Conservation (phyloP, 2,888 invertebrate genomes). For the Adela reaumurella region DNA sequence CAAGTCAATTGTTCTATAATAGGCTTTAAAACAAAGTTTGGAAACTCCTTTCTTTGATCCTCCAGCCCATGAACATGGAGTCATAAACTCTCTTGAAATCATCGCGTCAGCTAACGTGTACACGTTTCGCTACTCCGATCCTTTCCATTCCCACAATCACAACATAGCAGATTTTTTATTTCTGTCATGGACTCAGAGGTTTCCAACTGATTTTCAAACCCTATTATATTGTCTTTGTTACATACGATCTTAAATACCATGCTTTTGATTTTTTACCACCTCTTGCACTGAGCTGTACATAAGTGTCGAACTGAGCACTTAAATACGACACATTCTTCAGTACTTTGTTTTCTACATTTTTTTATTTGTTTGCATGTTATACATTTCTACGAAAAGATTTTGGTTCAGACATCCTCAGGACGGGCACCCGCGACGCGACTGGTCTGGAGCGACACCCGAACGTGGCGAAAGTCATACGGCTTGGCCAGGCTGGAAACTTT, state of each 20-base stretch:
- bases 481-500: too few relatives aligned
- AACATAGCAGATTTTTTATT: neutral
- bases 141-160: constrained; percentile 2
- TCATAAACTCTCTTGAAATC: constrained; percentile 4
- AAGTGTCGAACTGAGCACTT: neutral
- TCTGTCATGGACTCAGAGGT: neutral
- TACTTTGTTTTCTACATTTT: too few relatives aligned
- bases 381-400: too few relatives aligned
- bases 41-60: neutral
- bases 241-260: neutral
- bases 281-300: neutral
- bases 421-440: too few relatives aligned
- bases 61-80: constrained; percentile 1
- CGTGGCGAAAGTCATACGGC: too few relatives aligned
- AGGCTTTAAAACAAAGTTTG: neutral
- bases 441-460: too few relatives aligned
- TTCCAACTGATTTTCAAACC: neutral
- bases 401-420: too few relatives aligned
- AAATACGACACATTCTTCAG: too few relatives aligned
- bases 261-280: neutral
- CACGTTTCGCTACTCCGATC: constrained; percentile 2
- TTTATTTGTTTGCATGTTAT: too few relatives aligned
- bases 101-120: constrained; percentile 4
- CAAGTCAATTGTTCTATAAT: neutral
- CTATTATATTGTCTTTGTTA: neutral